These are phyloP conservation scores for Agrotis puta DNA, from an alignment of 2,888 invertebrate genomes.

Conservation along the genomic window DNA sequence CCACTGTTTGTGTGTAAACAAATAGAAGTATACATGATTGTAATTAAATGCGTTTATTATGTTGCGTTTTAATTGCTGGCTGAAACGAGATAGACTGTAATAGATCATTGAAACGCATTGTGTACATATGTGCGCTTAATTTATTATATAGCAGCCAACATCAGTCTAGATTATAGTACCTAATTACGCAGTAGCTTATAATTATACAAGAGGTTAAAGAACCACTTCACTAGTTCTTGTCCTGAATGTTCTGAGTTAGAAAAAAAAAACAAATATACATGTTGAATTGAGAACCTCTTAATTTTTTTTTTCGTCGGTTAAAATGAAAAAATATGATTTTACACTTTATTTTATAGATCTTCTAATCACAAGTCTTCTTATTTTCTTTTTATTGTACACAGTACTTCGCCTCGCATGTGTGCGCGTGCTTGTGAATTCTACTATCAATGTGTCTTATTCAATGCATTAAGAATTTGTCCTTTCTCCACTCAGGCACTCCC, in stretches of 20 bases:
- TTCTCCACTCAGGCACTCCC: no score
- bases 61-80: conserved; percentile 41
- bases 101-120: conserved; percentile 41
- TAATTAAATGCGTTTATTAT: conserved; percentile 29
- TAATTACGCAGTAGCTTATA: conserved; percentile 3
- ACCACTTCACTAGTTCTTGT: background rate
- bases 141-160: conserved; percentile 45
- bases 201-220: background rate
- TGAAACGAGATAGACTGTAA: conserved; percentile 45
- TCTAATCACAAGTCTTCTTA: no score
- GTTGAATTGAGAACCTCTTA: no score
- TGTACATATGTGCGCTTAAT: conserved; percentile 34
- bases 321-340: no score
- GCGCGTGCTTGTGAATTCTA: no score
- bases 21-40: conserved; percentile 44
- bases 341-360: no score
- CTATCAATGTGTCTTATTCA: no score
- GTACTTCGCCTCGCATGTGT: no score
- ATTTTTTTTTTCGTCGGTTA: no score
- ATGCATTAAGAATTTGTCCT: no score
- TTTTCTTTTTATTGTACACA: no score
- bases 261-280: no score
- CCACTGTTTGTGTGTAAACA: conserved; percentile 58
- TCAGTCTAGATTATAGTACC: conserved; percentile 21
- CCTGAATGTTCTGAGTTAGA: background rate